These are phyloP conservation scores for Tipula vernalis DNA, from an alignment of 2,888 invertebrate species.

Conservation along the genomic window DNA sequence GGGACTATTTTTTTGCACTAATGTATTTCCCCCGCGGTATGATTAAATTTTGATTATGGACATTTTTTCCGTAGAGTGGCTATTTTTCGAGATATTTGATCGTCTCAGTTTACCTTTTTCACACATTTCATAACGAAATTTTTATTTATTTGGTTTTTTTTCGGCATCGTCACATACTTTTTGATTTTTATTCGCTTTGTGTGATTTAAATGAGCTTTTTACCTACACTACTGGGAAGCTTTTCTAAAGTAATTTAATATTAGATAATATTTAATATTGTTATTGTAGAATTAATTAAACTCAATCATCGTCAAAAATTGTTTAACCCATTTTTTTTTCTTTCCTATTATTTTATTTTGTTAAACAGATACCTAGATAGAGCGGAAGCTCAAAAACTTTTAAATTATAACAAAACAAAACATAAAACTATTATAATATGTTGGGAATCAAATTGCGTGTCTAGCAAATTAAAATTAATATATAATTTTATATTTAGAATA, in stretches of 20 bases:
- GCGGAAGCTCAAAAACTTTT: neutral
- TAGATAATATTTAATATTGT: too few species aligned
- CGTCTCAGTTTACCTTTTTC: too few species aligned
- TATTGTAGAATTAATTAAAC: neutral
- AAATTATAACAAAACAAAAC: neutral
- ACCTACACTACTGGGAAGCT: too few species aligned
- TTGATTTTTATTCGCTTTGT: neutral
- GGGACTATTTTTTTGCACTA: too few species aligned
- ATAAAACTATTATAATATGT: neutral
- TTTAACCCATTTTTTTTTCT: neutral
- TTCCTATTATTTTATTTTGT: neutral
- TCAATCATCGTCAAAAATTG: neutral
- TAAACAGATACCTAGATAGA: neutral
- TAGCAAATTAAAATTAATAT: neutral
- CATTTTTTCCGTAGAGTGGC: too few species aligned
- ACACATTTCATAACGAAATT: neutral
- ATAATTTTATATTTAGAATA: neutral
- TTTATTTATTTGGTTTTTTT: neutral
- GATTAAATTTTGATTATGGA: too few species aligned
- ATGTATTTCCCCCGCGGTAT: too few species aligned
- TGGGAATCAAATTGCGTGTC: neutral
- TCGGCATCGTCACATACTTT: neutral
- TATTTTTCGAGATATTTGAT: too few species aligned
- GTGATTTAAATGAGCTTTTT: neutral
- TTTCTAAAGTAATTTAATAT: too few species aligned